phyloP scores from a whole-genome alignment of 2,888 invertebrate genomes.

The Tricholauxania praeusta region DNA sequence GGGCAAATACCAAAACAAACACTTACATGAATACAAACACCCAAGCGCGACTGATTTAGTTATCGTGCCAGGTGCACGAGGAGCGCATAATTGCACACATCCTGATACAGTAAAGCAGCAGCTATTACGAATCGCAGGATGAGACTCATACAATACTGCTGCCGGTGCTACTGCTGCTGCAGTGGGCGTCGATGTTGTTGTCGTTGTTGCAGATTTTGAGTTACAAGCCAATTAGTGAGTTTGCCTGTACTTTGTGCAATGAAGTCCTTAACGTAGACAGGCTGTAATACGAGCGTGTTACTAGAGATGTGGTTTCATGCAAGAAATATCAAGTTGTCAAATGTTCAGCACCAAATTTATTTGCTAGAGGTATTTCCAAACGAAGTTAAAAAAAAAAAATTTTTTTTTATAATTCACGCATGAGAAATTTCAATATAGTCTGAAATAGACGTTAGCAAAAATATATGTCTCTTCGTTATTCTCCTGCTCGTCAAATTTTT shows the following conservation, averaged over 20 bases:
- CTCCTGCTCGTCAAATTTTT: no score
- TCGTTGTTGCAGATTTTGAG: neutral
- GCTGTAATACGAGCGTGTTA: neutral
- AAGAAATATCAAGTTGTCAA: no score
- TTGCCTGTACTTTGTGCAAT: neutral
- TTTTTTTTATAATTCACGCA: no score
- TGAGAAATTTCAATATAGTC: no score
- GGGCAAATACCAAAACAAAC: neutral
- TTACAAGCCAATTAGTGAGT: slow-evolving; percentile 19
- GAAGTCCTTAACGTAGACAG: slow-evolving; percentile 13
- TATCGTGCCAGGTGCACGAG: slow-evolving; percentile 9
- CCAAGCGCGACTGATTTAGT: slow-evolving; percentile 1
- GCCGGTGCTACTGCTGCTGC: neutral
- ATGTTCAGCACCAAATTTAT: no score
- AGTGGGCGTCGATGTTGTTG: no score
- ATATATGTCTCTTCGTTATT: no score
- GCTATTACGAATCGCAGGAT: neutral
- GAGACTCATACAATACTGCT: neutral
- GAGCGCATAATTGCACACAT: slow-evolving; percentile 12
- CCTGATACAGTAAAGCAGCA: neutral
- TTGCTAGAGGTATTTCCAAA: no score
- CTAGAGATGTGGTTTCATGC: neutral
- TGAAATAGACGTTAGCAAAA: no score
- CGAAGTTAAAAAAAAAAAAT: no score
- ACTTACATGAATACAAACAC: neutral